These are phyloP conservation scores for Colletes gigas DNA, from an alignment of 1,140 invertebrate genomes.

Conservation along the genomic window DNA sequence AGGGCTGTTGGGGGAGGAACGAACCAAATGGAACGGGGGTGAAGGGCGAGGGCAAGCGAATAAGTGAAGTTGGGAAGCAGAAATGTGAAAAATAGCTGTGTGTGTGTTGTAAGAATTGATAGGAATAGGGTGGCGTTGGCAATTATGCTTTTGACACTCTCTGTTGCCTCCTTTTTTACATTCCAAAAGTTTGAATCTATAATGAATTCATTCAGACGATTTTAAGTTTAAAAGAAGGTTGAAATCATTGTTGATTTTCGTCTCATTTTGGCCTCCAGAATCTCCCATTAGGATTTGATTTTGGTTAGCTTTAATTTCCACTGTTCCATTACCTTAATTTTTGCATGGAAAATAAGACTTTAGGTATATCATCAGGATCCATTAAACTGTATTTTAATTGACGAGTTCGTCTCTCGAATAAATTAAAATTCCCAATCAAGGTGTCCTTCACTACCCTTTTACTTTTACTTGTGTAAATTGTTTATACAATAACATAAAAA, in stretches of 20 bases:
- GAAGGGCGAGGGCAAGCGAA: conserved; percentile 21
- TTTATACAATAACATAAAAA: too few species aligned
- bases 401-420: too few species aligned
- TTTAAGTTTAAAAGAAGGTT: neutral
- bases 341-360: too few species aligned
- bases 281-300: too few species aligned
- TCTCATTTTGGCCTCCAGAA: too few species aligned
- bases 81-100: conserved; percentile 50
- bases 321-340: too few species aligned
- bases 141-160: conserved; percentile 48
- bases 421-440: too few species aligned
- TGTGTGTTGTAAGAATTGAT: conserved; percentile 45
- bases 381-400: too few species aligned
- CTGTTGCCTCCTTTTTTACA: conserved; percentile 41
- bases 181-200: neutral
- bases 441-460: too few species aligned
- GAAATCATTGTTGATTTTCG: neutral
- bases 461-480: too few species aligned
- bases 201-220: neutral
- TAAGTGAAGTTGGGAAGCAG: conserved; percentile 12
- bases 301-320: too few species aligned
- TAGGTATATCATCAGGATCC: too few species aligned
- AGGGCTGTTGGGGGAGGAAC: neutral
- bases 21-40: conserved; percentile 24
- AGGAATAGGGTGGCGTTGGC: conserved; percentile 12